Base-by-base conservation (phyloP, 2,888 invertebrate genomes). In the Lobophora halterata region DNA sequence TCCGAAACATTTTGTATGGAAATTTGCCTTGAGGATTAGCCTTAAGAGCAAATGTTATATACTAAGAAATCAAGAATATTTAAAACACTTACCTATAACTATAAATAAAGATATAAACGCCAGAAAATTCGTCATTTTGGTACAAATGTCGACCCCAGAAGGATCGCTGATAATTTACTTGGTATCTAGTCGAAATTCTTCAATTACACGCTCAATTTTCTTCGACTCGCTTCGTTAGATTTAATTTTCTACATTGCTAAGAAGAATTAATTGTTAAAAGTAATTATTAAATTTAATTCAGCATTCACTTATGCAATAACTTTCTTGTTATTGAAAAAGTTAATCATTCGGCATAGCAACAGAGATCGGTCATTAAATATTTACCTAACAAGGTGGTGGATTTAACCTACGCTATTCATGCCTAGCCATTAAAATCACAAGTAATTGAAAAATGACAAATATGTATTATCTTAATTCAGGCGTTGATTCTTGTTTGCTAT, bases 121-220 rank as follows among this genome's bases (percentile, higher is more conserved):
- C 16, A 41, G 33, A 40, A 53, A 36, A 18, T 46, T 63, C 56
- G 66, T 57, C 73, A 74, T 76, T 50, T 53, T 67, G 20, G 18
- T 21, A 33, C 42, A 46, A 39, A 16, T 38, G 32, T 31, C 58
- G 65, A 65, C 55, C 68, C 63, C 28, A 51, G 51, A 71, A 68
- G 64, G 71, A 71, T 60, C 65, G 55, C 38, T 25, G 40, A 12
- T 38, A 53, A 52, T 48, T 52, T 49, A 52, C 54, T 53, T 35
- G 48, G 45, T 39, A 52, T 46, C 31, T 39, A 20, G 29, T 47
- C 45, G 23, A 38, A 19, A 33, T 46, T 33, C 6, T 24, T 44
- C 49, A 62, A 70, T 70, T 69, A 55, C 56, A 55, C 63, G 61
- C 34, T 43, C 61, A 72, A 73, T 73, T 53, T 55, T 37, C 16